phyloP scores from a whole-genome alignment of 2,888 invertebrate species.

The Belgica antarctica region DNA sequence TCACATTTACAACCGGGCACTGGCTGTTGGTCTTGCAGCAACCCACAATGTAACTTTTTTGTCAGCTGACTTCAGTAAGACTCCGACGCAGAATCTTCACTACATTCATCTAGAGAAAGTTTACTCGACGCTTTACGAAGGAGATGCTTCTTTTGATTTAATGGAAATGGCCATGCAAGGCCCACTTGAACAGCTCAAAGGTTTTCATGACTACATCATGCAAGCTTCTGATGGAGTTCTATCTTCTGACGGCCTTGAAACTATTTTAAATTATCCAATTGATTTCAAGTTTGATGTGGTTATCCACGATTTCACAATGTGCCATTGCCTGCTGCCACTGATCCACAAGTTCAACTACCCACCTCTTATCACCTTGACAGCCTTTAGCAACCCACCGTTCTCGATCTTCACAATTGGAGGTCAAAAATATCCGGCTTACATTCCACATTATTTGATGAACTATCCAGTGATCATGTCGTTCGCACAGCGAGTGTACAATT shows the following conservation, averaged over 20 bases:
- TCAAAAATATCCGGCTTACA: constrained; percentile 46
- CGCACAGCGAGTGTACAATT: constrained; percentile 45
- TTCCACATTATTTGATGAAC: constrained; percentile 45
- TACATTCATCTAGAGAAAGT: constrained; percentile 29
- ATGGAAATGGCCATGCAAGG: not conserved
- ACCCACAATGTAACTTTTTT: constrained; percentile 47
- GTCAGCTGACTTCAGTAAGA: constrained; percentile 46
- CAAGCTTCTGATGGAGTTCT: constrained; percentile 8
- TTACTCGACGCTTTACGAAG: not conserved
- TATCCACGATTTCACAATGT: constrained; percentile 48
- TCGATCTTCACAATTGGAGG: constrained; percentile 45
- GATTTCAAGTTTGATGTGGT: constrained; percentile 50
- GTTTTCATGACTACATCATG: not conserved
- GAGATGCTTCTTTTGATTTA: not conserved
- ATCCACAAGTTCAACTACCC: constrained; percentile 49
- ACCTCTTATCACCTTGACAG: constrained; percentile 48
- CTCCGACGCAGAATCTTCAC: not conserved
- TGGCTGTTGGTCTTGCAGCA: constrained; percentile 43
- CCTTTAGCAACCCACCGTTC: constrained; percentile 46
- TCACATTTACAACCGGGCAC: constrained; percentile 35
- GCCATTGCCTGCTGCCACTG: constrained; percentile 48
- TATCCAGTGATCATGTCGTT: constrained; percentile 46
- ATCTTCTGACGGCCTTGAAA: constrained; percentile 47
- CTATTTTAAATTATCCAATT: constrained; percentile 48
- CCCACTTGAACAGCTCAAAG: not conserved